phyloP scores from a whole-genome alignment of 1,140 invertebrate species.

The Rhagoletis zephyria region DNA sequence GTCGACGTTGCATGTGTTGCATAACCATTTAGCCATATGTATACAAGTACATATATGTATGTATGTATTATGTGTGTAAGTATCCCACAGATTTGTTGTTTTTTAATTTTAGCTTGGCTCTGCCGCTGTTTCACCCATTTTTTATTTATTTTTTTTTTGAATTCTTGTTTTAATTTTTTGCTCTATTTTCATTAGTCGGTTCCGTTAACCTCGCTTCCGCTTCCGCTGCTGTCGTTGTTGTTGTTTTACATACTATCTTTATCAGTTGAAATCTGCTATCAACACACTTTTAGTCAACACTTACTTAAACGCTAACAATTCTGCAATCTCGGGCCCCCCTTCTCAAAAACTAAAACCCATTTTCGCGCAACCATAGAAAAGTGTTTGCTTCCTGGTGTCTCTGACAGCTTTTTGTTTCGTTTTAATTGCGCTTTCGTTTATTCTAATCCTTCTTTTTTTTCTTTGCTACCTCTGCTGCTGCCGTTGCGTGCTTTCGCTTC shows the following conservation, averaged over 20 bases:
- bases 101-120: no score
- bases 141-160: neutral
- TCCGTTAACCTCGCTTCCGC: conserved; percentile 43
- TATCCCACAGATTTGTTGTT: no score
- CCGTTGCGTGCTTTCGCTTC: neutral
- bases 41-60: no score
- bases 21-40: no score
- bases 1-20: neutral
- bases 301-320: neutral
- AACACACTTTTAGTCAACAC: conserved; percentile 20
- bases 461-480: neutral
- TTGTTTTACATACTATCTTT: neutral
- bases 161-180: neutral
- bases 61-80: no score
- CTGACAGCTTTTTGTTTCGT: conserved; percentile 9
- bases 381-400: conserved; percentile 36
- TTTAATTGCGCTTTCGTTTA: conserved; percentile 52
- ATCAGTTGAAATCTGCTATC: neutral
- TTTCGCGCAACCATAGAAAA: conserved; percentile 18
- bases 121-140: neutral
- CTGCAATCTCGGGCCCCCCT: neutral
- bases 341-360: neutral
- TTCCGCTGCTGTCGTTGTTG: neutral
- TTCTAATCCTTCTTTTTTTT: neutral
- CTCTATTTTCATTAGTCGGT: conserved; percentile 24